A percentile compares a stretch with the other conserved stretches of the same genome.
phyloP scores from a whole-genome alignment of 2,113 vertebrate species.

The Sphyrna mokarran region DNA sequence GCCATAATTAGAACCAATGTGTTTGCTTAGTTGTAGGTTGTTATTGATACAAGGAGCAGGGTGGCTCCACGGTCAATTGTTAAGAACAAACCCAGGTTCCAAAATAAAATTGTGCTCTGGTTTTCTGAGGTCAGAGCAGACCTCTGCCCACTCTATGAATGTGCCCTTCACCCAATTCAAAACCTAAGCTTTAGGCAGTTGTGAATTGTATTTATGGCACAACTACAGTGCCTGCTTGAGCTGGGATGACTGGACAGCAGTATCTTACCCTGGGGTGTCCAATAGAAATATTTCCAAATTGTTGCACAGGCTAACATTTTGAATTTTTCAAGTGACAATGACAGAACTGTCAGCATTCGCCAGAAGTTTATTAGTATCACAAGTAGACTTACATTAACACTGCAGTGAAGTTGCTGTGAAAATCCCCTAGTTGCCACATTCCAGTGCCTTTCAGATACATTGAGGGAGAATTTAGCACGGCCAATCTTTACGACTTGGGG shows the following conservation, averaged over 20 bases:
- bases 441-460: no score
- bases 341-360: neutral
- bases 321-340: neutral
- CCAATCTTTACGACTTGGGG: no score
- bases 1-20: conserved; percentile 23
- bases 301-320: neutral
- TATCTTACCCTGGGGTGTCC: neutral
- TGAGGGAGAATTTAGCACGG: no score
- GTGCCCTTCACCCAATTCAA: neutral
- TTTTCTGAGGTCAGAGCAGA: neutral
- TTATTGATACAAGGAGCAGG: conserved; percentile 21
- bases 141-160: neutral
- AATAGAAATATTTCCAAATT: neutral
- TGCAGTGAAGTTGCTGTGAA: no score
- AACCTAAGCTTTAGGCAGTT: neutral
- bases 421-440: no score
- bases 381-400: no score
- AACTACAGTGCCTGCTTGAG: neutral
- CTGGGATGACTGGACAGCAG: no score
- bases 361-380: neutral
- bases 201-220: neutral
- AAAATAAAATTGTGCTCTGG: neutral
- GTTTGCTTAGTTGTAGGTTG: neutral
- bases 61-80: neutral
- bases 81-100: neutral